phyloP scores from a whole-genome alignment of 2,797 vertebrate genomes.

The Ctenosaura bakeri region DNA sequence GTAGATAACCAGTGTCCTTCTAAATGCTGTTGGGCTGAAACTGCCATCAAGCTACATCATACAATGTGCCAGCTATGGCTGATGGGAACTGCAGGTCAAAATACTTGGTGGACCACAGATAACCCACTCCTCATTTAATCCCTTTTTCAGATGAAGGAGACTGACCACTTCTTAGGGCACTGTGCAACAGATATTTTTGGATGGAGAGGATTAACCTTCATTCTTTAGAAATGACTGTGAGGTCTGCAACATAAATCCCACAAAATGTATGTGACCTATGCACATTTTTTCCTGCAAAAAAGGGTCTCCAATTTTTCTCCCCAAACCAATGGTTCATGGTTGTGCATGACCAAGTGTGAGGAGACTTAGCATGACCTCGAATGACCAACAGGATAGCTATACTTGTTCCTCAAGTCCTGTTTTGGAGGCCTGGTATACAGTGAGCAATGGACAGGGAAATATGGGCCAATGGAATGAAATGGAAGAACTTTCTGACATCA shows the following conservation, averaged over 20 bases:
- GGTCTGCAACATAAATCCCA: background rate
- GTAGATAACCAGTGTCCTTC: background rate
- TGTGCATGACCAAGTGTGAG: no score
- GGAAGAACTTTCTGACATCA: no score
- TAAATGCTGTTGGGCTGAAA: background rate
- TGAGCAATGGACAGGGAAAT: no score
- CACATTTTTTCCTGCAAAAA: background rate
- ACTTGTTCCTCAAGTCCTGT: no score
- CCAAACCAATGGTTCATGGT: no score
- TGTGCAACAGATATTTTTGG: slow-evolving; percentile 11
- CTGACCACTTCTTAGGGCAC: background rate
- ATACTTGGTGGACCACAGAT: background rate
- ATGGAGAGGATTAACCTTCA: background rate
- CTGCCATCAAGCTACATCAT: background rate
- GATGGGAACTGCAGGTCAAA: background rate
- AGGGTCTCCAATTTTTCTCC: background rate
- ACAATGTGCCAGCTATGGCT: background rate
- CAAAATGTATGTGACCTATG: background rate
- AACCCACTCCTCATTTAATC: background rate
- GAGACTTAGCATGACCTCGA: no score
- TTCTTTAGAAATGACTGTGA: background rate
- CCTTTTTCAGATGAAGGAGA: background rate
- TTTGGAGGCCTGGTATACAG: no score
- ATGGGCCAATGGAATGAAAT: no score
- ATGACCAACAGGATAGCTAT: no score